Evolutionary conservation across 2,797 vertebrate genomes (phyloP).

Genomic region (Protonibea diacanthus): DNA sequence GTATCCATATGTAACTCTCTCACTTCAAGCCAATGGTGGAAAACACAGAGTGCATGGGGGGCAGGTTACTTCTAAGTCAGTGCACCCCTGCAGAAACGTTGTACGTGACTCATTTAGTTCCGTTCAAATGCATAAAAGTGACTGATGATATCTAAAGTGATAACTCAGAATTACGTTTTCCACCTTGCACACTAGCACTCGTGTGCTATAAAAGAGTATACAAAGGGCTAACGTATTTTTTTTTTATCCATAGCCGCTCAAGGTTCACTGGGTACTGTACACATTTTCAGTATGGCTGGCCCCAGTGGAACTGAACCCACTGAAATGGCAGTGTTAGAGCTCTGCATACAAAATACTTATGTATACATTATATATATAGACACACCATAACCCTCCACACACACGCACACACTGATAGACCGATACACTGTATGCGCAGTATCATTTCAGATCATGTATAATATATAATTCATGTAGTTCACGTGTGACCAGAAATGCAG

Average conservation of each 20-base stretch:
- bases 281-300: constrained; percentile 8
- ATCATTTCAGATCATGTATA: not conserved
- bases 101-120: not conserved
- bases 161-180: not conserved
- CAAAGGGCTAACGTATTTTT: constrained; percentile 7
- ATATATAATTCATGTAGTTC: constrained; percentile 10
- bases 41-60: constrained; percentile 6
- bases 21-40: not conserved
- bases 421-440: not conserved
- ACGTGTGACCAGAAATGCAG: not conserved
- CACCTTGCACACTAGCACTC: not conserved
- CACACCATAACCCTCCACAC: not conserved
- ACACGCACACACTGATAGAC: not conserved
- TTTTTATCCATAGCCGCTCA: constrained; percentile 6
- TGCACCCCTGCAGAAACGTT: not conserved
- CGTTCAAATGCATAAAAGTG: not conserved
- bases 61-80: constrained; percentile 29
- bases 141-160: constrained; percentile 1
- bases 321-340: constrained; percentile 28
- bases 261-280: constrained; percentile 23
- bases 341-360: constrained; percentile 7
- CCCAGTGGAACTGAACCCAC: constrained; percentile 39
- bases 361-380: constrained; percentile 36
- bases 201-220: constrained; percentile 5
- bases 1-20: constrained; percentile 25